Base-by-base conservation (phyloP, 2,888 invertebrate species). In the Loripinus fragilis region DNA sequence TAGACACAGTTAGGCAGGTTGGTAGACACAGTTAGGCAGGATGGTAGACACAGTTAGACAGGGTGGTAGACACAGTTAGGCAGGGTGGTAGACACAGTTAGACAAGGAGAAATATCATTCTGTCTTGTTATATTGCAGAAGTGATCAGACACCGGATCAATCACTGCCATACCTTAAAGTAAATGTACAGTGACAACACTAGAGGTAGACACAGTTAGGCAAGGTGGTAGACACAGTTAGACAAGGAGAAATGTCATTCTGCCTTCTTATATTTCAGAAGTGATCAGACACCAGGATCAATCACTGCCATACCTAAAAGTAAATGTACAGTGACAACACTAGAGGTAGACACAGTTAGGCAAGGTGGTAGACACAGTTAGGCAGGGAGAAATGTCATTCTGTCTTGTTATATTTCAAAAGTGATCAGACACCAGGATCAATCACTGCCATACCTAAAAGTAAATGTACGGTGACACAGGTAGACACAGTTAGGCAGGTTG, bases 381-480 rank as follows among this genome's bases (percentile, higher is more conserved):
- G n/a, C n/a, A n/a, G 33, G 25, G 23, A 20, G 78, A 81, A 20
- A 48, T 80, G 0, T 71, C 66, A 12, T 83, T 81, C 55, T 42
- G 55, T n/a, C n/a, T n/a, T n/a, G n/a, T n/a, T n/a, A 38, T 45
- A n/a, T 55, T 74, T 23, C 69, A 74, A 69, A 69, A 60, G 10
- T 45, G 25, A 33, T 10, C 45, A 42, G 20, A 52, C 70, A 12
- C 25, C 25, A 3, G 75, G 81, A 20, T 81, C 81, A 65, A 81
- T 77, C 8, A 78, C 74, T 28, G 64, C 68, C 5, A 48, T 81
- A 38, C 81, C 81, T 1, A 69, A 72, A 15, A 78, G 81, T 66
- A 60, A 69, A 28, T 81, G 81, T 70, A 52, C 77, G 25, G 81
- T 81, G 17, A 72, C 48, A 7, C 74, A 77, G 64, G 67, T 81